Conservation (phyloP, 92 coral and sea anemone species). For the Bergia puertoricense region DNA sequence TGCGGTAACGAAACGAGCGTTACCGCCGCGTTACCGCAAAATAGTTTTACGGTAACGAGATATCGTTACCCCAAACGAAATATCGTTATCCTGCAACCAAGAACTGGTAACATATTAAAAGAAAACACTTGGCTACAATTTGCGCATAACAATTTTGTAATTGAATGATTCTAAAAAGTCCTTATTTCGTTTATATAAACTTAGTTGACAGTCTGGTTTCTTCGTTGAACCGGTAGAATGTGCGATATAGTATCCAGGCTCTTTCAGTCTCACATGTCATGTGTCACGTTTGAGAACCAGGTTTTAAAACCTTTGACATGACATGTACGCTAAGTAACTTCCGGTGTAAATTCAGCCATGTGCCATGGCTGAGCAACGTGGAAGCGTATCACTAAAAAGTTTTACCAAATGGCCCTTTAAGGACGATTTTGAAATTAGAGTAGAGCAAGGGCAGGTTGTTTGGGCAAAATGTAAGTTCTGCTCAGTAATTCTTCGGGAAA, state of each 20-base stretch:
- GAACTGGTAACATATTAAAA: no score
- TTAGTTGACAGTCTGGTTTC: slow-evolving; percentile 7
- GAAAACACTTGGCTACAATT: no score
- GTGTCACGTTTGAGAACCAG: slow-evolving; percentile 16
- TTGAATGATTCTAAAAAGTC: no score
- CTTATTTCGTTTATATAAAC: slow-evolving; percentile 6
- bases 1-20: no score
- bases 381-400: no score
- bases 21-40: no score
- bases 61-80: no score
- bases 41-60: no score
- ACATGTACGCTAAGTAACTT: slow-evolving; percentile 13
- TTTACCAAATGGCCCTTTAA: slow-evolving; percentile 10
- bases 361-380: slow-evolving; percentile 20
- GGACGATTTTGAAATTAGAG: slow-evolving; percentile 5
- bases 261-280: slow-evolving; percentile 3
- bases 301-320: slow-evolving; percentile 9
- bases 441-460: no score
- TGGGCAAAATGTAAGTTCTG: no score
- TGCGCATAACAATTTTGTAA: no score
- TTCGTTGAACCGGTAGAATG: slow-evolving; percentile 1
- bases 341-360: slow-evolving; percentile 19
- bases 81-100: no score
- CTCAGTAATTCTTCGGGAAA: slow-evolving; percentile 5
- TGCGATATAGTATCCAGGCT: slow-evolving; percentile 7